phyloP scores from a whole-genome alignment of 2,888 invertebrate genomes.

The Dastarcus helophoroides region DNA sequence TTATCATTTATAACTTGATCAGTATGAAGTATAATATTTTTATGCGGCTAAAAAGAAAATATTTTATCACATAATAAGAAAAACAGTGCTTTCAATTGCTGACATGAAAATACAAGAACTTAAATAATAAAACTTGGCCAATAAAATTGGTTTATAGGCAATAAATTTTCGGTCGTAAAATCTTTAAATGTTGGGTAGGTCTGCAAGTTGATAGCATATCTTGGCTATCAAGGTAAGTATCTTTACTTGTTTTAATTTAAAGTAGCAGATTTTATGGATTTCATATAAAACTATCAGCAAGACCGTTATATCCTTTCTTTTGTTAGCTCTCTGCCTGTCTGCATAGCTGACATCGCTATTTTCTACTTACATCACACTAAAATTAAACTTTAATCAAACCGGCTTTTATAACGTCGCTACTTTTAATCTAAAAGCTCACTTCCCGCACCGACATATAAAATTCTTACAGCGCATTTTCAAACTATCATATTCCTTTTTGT shows the following conservation, averaged over 20 bases:
- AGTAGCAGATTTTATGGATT: constrained; percentile 22
- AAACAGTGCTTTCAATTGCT: constrained; percentile 36
- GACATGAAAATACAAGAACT: constrained; percentile 39
- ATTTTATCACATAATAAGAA: constrained; percentile 35
- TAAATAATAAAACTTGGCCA: constrained; percentile 38
- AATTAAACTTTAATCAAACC: too few relatives aligned
- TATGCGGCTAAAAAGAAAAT: constrained; percentile 28
- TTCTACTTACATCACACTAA: too few relatives aligned
- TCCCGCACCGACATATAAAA: too few relatives aligned
- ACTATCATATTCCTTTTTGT: too few relatives aligned
- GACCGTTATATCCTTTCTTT: constrained; percentile 5
- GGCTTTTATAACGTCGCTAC: too few relatives aligned
- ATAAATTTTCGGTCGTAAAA: constrained; percentile 37
- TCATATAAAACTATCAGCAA: constrained; percentile 16
- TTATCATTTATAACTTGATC: constrained; percentile 32
- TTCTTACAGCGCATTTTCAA: too few relatives aligned
- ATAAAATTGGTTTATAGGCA: constrained; percentile 37
- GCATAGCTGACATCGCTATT: neutral
- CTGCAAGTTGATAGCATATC: constrained; percentile 30
- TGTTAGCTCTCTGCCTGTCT: constrained; percentile 1
- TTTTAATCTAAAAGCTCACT: too few relatives aligned
- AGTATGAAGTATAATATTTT: constrained; percentile 27
- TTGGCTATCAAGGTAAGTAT: constrained; percentile 29
- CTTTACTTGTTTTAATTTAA: constrained; percentile 25
- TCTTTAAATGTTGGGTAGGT: constrained; percentile 27